A percentile compares a stretch with the other conserved stretches of the same genome.
These are phyloP conservation scores for Halichoeres trimaculatus DNA, from an alignment of 2,113 vertebrate species.

Conservation along the genomic window DNA sequence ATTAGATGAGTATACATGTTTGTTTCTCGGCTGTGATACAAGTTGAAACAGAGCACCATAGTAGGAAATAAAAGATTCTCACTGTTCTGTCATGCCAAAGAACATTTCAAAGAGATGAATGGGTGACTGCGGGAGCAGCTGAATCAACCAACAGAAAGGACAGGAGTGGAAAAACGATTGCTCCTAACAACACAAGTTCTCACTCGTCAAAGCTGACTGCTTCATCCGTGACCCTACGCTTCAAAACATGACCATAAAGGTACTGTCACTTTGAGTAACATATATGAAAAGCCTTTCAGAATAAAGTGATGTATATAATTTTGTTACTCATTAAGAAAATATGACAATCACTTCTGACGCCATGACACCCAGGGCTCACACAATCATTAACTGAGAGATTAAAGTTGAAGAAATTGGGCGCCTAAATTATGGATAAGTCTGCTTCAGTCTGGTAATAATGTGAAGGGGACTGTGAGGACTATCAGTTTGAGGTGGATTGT, in stretches of 20 bases:
- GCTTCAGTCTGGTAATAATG: too few relatives aligned
- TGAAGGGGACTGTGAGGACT: too few relatives aligned
- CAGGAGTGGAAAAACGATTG: slow-evolving; percentile 15
- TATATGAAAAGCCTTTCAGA: too few relatives aligned
- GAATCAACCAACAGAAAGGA: slow-evolving; percentile 15
- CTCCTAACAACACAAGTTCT: neutral
- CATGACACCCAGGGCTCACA: too few relatives aligned
- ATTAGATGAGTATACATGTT: slow-evolving; percentile 68
- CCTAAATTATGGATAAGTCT: too few relatives aligned
- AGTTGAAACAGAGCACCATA: slow-evolving; percentile 66
- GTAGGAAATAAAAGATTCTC: slow-evolving; percentile 14
- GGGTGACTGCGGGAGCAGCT: slow-evolving; percentile 24
- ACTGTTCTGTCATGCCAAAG: slow-evolving; percentile 45
- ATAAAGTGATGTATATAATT: too few relatives aligned
- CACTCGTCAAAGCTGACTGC: neutral
- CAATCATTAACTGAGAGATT: too few relatives aligned
- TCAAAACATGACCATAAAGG: neutral
- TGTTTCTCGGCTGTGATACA: slow-evolving; percentile 72
- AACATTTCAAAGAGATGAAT: slow-evolving; percentile 6
- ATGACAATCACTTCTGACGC: too few relatives aligned
- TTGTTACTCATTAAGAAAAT: too few relatives aligned
- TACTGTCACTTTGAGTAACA: neutral
- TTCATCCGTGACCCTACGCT: neutral
- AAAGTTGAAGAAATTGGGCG: too few relatives aligned
- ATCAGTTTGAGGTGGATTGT: too few relatives aligned